Conservation (phyloP, 2,797 vertebrate species). For the Natrix natrix region DNA sequence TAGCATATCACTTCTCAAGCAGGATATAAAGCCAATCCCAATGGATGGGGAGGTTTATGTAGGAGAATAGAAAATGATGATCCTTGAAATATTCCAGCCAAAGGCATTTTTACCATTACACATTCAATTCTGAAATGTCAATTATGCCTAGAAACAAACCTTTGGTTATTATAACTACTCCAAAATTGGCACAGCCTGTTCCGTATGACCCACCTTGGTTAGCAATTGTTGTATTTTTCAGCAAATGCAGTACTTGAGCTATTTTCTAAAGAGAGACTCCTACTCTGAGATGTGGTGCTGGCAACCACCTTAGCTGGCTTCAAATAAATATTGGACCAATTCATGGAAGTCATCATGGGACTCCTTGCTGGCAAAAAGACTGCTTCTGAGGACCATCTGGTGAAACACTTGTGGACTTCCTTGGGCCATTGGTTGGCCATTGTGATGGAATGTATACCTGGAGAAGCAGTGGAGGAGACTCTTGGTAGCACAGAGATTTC, state of each 20-base stretch:
- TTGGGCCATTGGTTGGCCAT: not conserved
- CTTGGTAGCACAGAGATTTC: not conserved
- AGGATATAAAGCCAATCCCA: not conserved
- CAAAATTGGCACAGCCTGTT: not conserved
- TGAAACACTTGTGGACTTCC: not conserved
- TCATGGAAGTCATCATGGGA: not conserved
- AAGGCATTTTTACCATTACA: too few species aligned
- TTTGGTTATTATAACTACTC: not conserved
- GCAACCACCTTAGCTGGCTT: not conserved
- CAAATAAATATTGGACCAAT: not conserved
- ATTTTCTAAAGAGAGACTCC: not conserved
- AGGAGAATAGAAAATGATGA: too few species aligned
- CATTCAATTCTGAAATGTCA: not conserved
- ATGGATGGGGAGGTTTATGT: not conserved
- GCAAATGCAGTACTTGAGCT: not conserved
- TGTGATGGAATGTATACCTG: not conserved
- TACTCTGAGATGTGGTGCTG: not conserved
- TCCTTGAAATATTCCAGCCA: not conserved
- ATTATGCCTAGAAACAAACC: not conserved
- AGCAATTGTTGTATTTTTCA: not conserved
- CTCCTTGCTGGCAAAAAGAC: not conserved
- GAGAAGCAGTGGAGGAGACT: not conserved
- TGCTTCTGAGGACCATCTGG: not conserved
- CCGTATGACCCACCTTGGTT: too few species aligned
- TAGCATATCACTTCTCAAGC: not conserved